phyloP scores from a whole-genome alignment of 2,113 vertebrate species.

The Rallus limicola region DNA sequence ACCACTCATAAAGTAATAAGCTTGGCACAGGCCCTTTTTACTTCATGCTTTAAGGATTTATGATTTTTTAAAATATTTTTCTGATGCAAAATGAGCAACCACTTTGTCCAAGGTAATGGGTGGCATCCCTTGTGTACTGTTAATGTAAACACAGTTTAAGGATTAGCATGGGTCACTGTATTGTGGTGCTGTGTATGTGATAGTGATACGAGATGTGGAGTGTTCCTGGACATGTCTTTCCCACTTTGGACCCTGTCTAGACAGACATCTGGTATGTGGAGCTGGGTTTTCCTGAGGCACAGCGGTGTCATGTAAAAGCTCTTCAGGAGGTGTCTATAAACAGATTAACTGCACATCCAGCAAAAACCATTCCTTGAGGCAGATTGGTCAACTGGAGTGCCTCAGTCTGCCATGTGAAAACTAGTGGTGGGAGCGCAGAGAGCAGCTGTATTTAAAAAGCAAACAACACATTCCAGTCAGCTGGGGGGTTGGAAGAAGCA shows the following conservation, averaged over 20 bases:
- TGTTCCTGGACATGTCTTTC: not conserved
- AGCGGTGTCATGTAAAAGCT: not conserved
- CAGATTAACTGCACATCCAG: not conserved
- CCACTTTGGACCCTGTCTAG: not conserved
- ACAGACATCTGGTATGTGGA: not conserved
- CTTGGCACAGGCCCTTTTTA: not conserved
- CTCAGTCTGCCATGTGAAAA: not conserved
- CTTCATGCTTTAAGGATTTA: not conserved
- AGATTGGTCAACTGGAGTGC: not conserved
- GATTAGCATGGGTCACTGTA: not conserved
- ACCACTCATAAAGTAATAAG: not conserved
- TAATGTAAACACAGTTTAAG: not conserved
- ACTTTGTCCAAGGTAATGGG: not conserved
- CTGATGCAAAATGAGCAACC: not conserved
- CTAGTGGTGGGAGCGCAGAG: not conserved
- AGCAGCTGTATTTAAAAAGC: not conserved
- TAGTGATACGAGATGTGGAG: not conserved
- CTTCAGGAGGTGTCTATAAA: not conserved
- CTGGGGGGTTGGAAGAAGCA: not conserved
- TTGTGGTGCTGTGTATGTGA: not conserved
- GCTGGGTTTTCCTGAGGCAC: not conserved
- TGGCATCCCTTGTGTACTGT: not conserved
- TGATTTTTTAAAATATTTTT: not conserved
- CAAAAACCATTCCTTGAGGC: not conserved
- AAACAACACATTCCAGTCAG: not conserved